Evolutionary conservation across 2,888 invertebrate species (phyloP).

Genomic region (Troglohyphantes excavatus): DNA sequence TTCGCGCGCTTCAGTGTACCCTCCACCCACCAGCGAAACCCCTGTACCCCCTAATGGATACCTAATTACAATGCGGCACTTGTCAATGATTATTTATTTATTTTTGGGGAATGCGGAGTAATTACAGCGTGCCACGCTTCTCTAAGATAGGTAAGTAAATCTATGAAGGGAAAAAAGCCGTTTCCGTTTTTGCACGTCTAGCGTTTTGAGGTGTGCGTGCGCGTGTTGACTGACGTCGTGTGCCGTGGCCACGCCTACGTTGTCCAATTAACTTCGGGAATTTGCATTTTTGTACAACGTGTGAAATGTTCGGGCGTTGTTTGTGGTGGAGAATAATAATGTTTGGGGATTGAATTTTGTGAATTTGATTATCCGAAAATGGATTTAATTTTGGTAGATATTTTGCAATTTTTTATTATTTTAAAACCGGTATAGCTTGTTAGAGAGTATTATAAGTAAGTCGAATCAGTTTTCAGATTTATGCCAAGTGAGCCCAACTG

Average conservation of each 20-base stretch:
- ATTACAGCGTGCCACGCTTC: constrained; percentile 51
- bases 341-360: not conserved
- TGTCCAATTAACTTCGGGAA: constrained; percentile 26
- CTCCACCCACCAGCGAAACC: constrained; percentile 6
- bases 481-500: no score
- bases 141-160: constrained; percentile 55
- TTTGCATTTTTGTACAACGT: constrained; percentile 16
- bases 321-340: constrained; percentile 34
- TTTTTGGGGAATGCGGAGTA: constrained; percentile 58
- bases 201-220: constrained; percentile 13
- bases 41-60: constrained; percentile 31
- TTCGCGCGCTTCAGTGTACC: constrained; percentile 1
- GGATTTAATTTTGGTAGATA: no score
- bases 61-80: constrained; percentile 63
- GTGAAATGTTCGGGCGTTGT: not conserved
- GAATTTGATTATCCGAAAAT: no score
- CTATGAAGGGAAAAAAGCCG: constrained; percentile 18
- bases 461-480: no score
- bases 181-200: not conserved
- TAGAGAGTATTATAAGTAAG: no score
- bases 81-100: constrained; percentile 73
- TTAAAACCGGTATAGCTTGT: no score
- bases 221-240: constrained; percentile 31
- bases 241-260: constrained; percentile 14
- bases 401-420: no score